Conservation (phyloP, 1,140 invertebrate genomes). For the Holotrichia oblita region DNA sequence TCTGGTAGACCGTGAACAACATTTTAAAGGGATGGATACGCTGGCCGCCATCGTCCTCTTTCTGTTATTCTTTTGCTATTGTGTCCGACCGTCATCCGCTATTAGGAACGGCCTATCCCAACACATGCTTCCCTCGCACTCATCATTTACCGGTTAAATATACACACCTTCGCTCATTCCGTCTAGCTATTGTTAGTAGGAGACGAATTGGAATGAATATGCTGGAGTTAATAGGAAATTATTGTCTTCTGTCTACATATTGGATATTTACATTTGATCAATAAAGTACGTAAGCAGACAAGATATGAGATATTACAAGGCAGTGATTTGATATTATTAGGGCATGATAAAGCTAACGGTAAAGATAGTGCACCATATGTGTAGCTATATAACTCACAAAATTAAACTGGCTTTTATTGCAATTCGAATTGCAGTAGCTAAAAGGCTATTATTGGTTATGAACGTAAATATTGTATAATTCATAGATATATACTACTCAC, state of each 20-base stretch:
- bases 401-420: too few relatives aligned
- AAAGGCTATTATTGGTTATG: too few relatives aligned
- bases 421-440: too few relatives aligned
- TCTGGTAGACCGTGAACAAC: slow-evolving; percentile 28
- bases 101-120: slow-evolving; percentile 2
- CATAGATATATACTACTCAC: too few relatives aligned
- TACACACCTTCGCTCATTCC: slow-evolving; percentile 27
- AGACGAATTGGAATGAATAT: slow-evolving; percentile 26
- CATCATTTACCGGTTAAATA: not conserved
- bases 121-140: not conserved
- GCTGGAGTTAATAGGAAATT: slow-evolving; percentile 20
- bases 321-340: too few relatives aligned
- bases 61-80: slow-evolving; percentile 23
- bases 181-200: not conserved
- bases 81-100: slow-evolving; percentile 23
- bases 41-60: not conserved
- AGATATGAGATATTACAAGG: too few relatives aligned
- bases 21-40: slow-evolving; percentile 16
- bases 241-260: not conserved
- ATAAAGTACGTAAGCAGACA: too few relatives aligned
- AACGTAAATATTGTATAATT: too few relatives aligned
- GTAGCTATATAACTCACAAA: not conserved
- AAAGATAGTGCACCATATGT: too few relatives aligned
- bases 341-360: too few relatives aligned
- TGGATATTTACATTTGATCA: not conserved